Base-by-base conservation (phyloP, 2,113 vertebrate species). In the Alethe castanea region DNA sequence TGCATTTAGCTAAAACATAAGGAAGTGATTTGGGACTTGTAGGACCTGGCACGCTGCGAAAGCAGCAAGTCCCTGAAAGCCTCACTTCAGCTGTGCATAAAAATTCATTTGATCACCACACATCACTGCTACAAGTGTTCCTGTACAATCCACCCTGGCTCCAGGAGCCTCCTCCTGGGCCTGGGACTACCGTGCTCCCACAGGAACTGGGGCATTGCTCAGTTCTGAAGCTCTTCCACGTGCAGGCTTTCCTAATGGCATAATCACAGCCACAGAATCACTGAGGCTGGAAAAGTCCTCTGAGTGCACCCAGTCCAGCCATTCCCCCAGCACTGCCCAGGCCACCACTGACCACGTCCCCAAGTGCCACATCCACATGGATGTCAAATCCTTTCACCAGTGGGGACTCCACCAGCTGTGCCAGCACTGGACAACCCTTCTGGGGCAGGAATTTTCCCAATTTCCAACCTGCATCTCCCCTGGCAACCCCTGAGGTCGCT, bases 401-500 rank as follows among this genome's bases (percentile, higher is more conserved):
- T 6, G 52, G 12, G 31, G 12, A 66, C 33, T 42, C 19, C 36
- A 33, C 1, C 31, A 81, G 50, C 26, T 48, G 42, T 2, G 31
- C 40, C 56, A 54, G 40, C 10, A 12, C 20, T 2, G 2, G 42
- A 19, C 2, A 42, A 1, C 1, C 31, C 2, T 42, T 65, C 0
- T 2, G 1, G 2, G 0, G 15, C 48, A 36, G 33, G 11, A 50
- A 65, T 65, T 16, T 33, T 15, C 22, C 33, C 50, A 31, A 1
- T 28, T 2, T 8, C 66, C 36, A 17, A 1, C 5, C 48, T 35
- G 11, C 2, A 0, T 23, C 28, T 62, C 3, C 16, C 40, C 29
- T 70, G 29, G n/a, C 19, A 28, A 28, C 0, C 40, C 19, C 0
- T 48, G 40, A 48, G 8, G 25, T 5, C 0, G 0, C 2, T 57